Evolutionary conservation across 2,797 vertebrate species (phyloP), one percentile per base, ranked within the genome.

Genomic region (Discoglossus pictus): DNA sequence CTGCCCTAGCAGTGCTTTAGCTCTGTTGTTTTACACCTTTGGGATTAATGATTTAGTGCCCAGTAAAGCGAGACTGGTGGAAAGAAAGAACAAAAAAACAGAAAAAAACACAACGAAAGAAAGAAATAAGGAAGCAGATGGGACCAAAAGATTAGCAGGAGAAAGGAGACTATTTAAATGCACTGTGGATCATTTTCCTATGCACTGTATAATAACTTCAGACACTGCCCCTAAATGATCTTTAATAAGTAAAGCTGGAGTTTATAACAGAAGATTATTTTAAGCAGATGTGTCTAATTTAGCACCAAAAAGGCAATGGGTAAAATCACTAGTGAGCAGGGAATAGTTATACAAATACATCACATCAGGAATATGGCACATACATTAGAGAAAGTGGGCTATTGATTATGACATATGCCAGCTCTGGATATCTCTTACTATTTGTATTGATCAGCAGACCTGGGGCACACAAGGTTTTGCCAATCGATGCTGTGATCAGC

Each of bases 1-100:
- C 78, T 60, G 54, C 74, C 72, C 81, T 79, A 80, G 74, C 59
- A 40, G 76, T 75, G 23, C n/a, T 76, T 68, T 75, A 74, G 74
- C 80, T 86, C 76, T 35, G 59, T 68, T 73, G 73, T 73, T 75
- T 72, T 35, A 39, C 10, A 56, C 15, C 64, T 73, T 52, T 64
- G 16, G 25, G 39, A 56, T 64, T 61, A 61, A 39, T 56, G 69
- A 60, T 73, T 77, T 74, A 61, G 40, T 35, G 68, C 55, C 63
- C 65, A 67, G 46, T 65, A 50, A 74, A 74, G 65, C 50, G 59
- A 64, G 61, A 58, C 55, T 35, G 53, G 16, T 38, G 27, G 39
- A 59, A 39, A 48, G 31, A n/a, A 6, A 44, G 58, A 36, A 15
- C 7, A 46, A 35, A 25, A 8, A 27, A 4, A 31, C 1, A n/a